phyloP scores from a whole-genome alignment of 35 echinoderm and acorn worm genomes.

The Eucidaris tribuloides region DNA sequence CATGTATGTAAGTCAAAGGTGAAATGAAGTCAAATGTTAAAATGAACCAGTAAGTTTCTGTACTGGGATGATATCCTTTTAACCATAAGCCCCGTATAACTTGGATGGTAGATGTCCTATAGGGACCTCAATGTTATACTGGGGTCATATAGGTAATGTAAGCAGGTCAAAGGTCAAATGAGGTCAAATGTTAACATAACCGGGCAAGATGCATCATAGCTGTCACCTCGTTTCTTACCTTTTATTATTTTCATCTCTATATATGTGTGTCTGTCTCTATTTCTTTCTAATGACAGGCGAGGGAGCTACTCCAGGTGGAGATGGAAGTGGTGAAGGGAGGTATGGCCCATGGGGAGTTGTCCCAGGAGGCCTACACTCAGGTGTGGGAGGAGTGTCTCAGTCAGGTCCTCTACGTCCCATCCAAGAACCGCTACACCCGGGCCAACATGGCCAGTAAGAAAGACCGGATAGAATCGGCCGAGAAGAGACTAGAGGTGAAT shows the following conservation, averaged over 20 bases:
- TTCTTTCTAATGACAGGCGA: slow-evolving; percentile 59
- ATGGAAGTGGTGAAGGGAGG: slow-evolving; percentile 87
- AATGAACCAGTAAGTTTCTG: too few species aligned
- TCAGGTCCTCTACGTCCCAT: slow-evolving; percentile 80
- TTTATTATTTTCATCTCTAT: background rate
- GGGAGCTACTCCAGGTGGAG: slow-evolving; percentile 64
- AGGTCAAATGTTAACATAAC: too few species aligned
- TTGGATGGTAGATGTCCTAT: too few species aligned
- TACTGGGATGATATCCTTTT: too few species aligned
- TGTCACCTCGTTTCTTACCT: background rate
- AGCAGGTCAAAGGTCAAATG: too few species aligned
- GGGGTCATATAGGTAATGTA: background rate
- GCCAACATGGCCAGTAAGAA: slow-evolving; percentile 97
- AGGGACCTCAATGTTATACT: too few species aligned
- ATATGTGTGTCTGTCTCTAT: too few species aligned
- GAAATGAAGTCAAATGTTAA: too few species aligned
- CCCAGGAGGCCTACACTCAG: slow-evolving; percentile 79
- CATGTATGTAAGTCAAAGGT: too few species aligned
- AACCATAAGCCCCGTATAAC: background rate
- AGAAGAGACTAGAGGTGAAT: slow-evolving; percentile 93
- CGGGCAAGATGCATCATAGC: background rate
- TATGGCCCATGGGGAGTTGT: slow-evolving; percentile 87
- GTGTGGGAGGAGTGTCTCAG: slow-evolving; percentile 98
- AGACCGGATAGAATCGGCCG: slow-evolving; percentile 84
- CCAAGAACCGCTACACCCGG: slow-evolving; percentile 86